A percentile compares a stretch with the other conserved stretches of the same genome.
These are phyloP conservation scores for Conops quadrifasciatus DNA, from an alignment of 2,888 invertebrate genomes.

Conservation along the genomic window DNA sequence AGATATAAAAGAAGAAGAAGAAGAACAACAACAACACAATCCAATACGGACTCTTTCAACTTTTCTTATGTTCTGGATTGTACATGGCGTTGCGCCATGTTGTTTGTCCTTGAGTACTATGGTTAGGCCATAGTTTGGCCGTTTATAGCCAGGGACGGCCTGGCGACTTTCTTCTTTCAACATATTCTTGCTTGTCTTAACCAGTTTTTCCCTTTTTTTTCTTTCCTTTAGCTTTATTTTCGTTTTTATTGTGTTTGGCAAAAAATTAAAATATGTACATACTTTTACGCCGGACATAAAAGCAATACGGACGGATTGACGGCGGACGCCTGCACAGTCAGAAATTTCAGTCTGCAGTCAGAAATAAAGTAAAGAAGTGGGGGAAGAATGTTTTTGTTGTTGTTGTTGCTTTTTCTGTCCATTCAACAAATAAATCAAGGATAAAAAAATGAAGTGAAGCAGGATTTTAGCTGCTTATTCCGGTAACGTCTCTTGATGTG, in stretches of 20 bases:
- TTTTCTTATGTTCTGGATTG: neutral
- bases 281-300: neutral
- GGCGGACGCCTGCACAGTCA: neutral
- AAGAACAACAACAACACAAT: neutral
- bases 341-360: neutral
- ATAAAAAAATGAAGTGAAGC: neutral
- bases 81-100: constrained; percentile 11
- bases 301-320: neutral
- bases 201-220: neutral
- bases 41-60: neutral
- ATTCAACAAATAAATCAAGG: neutral
- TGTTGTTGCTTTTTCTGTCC: neutral
- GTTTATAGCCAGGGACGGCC: neutral
- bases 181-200: neutral
- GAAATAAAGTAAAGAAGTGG: neutral
- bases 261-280: neutral
- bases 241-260: neutral
- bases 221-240: neutral
- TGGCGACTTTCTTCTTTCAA: neutral
- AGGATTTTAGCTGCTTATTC: too few relatives aligned
- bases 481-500: too few relatives aligned
- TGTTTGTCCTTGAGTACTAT: constrained; percentile 28
- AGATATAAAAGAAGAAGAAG: neutral
- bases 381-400: neutral
- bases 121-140: constrained; percentile 5